Conservation (phyloP, 2,113 vertebrate species). For the Taxidea taxus region DNA sequence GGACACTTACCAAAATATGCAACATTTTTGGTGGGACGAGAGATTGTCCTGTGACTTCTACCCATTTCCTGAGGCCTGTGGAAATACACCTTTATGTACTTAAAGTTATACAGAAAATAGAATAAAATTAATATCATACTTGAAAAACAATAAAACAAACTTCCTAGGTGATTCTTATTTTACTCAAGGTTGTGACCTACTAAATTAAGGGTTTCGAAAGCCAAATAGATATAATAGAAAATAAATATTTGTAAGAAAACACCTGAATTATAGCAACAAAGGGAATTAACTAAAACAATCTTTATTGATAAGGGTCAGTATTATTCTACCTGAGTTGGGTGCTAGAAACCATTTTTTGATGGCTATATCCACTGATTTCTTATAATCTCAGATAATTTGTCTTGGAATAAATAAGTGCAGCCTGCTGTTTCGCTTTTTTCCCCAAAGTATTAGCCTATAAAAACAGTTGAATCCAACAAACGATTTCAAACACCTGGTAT, state of each 20-base stretch:
- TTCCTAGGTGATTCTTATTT: not conserved
- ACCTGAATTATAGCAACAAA: not conserved
- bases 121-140: constrained; percentile 90
- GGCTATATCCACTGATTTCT: not conserved
- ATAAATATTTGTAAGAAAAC: constrained; percentile 20
- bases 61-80: constrained; percentile 85
- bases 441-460: not conserved
- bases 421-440: not conserved
- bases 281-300: not conserved
- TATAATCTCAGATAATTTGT: constrained; percentile 10
- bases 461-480: not conserved
- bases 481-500: not conserved
- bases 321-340: constrained; percentile 18
- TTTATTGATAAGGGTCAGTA: not conserved
- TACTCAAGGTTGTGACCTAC: not conserved
- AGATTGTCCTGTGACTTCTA: constrained; percentile 85
- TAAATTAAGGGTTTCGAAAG: constrained; percentile 1
- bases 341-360: not conserved
- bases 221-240: not conserved
- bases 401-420: not conserved
- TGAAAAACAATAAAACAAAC: constrained; percentile 10
- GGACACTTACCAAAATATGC: constrained; percentile 83
- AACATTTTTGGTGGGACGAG: constrained; percentile 77
- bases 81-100: constrained; percentile 86
- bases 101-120: constrained; percentile 88